These are phyloP conservation scores for Leptogaster cylindrica DNA, from an alignment of 2,888 invertebrate genomes.

Conservation along the genomic window DNA sequence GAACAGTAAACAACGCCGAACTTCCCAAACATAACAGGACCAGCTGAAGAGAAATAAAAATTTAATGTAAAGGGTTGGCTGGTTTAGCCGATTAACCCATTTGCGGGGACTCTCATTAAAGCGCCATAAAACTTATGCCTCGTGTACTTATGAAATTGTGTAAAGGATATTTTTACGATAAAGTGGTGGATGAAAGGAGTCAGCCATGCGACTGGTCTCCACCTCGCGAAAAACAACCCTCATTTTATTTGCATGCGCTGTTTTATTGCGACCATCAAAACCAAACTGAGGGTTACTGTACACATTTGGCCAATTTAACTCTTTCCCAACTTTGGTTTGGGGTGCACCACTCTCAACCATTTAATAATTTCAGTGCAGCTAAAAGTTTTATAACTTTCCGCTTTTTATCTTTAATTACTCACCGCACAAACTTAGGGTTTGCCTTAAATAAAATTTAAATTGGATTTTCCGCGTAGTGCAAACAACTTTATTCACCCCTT, in stretches of 20 bases:
- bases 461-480: conserved; percentile 42
- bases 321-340: conserved; percentile 20
- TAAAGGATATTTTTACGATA: conserved; percentile 47
- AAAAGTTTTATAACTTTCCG: conserved; percentile 52
- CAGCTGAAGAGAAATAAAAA: conserved; percentile 26
- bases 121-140: conserved; percentile 51
- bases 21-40: neutral
- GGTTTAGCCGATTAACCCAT: conserved; percentile 50
- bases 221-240: conserved; percentile 28
- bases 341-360: conserved; percentile 17
- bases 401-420: conserved; percentile 52
- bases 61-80: conserved; percentile 35
- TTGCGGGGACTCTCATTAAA: conserved; percentile 50
- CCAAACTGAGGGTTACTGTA: conserved; percentile 36
- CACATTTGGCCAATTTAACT: conserved; percentile 45
- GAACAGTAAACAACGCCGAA: conserved; percentile 19
- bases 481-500: conserved; percentile 41
- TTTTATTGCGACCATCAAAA: conserved; percentile 46
- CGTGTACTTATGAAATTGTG: conserved; percentile 49
- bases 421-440: conserved; percentile 44
- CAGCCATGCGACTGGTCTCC: conserved; percentile 36
- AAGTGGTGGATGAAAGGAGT: conserved; percentile 43
- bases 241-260: conserved; percentile 45
- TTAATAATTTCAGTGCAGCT: conserved; percentile 48
- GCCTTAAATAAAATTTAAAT: conserved; percentile 47